Percentiles rank a stretch among this genome's conserved stretches.
Evolutionary conservation across 2,797 vertebrate genomes (phyloP).

Genomic region (Schizothorax lantsangensis): DNA sequence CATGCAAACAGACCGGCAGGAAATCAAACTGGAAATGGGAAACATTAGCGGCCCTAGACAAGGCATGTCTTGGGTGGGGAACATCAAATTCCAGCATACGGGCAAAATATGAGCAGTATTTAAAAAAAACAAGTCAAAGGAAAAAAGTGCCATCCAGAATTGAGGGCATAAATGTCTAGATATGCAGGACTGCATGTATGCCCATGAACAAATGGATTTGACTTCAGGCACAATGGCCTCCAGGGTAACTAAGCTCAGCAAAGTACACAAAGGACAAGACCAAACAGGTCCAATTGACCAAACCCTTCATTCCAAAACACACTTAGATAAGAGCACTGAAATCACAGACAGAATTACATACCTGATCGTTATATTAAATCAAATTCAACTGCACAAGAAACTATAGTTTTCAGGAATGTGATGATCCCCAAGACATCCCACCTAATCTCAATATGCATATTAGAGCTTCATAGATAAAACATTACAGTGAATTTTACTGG

Average conservation of each 20-base stretch:
- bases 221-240: constrained; percentile 55
- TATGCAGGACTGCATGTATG: constrained; percentile 35
- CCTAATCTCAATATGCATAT: no score
- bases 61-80: constrained; percentile 37
- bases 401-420: no score
- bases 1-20: constrained; percentile 52
- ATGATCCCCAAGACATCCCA: no score
- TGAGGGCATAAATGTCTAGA: not conserved
- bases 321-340: constrained; percentile 14
- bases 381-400: constrained; percentile 14
- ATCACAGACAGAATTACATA: constrained; percentile 3
- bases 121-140: not conserved
- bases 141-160: not conserved
- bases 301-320: constrained; percentile 41
- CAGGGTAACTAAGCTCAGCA: constrained; percentile 48
- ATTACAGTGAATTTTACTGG: no score
- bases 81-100: constrained; percentile 59
- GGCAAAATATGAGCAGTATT: not conserved
- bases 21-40: constrained; percentile 48
- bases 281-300: constrained; percentile 54
- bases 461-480: no score
- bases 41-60: constrained; percentile 33
- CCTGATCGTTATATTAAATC: no score
- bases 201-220: constrained; percentile 31
- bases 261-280: constrained; percentile 55